phyloP scores from a whole-genome alignment of 2,797 vertebrate genomes.

The Poeciliopsis presidionis region DNA sequence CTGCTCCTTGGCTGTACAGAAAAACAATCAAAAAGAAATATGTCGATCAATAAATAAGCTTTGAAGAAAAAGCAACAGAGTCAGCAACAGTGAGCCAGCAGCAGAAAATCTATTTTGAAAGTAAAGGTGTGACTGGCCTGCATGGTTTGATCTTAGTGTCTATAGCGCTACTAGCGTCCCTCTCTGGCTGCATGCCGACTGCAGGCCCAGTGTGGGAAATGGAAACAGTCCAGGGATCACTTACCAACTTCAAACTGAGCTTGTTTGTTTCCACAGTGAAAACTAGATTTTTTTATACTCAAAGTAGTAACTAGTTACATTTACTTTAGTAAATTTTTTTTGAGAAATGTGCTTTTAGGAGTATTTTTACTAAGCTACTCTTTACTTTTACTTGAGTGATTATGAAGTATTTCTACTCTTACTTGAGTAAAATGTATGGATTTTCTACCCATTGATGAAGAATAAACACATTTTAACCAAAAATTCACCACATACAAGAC shows the following conservation, averaged over 20 bases:
- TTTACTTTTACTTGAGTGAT: too few relatives aligned
- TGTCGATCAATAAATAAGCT: conserved; percentile 30
- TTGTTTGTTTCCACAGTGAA: background rate
- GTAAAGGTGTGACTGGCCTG: conserved; percentile 11
- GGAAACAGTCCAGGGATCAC: background rate
- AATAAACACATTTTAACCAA: too few relatives aligned
- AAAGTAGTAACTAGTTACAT: too few relatives aligned
- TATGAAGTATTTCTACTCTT: too few relatives aligned
- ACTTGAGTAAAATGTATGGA: too few relatives aligned
- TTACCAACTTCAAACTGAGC: background rate
- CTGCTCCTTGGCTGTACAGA: conserved; percentile 91
- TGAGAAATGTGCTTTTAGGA: too few relatives aligned
- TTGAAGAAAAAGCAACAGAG: background rate
- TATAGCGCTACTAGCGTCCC: conserved; percentile 17
- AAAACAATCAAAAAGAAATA: conserved; percentile 53
- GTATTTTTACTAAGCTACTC: too few relatives aligned
- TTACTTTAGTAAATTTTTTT: too few relatives aligned
- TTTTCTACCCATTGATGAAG: too few relatives aligned
- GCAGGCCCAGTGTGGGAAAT: conserved; percentile 4
- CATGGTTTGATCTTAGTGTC: conserved; percentile 9
- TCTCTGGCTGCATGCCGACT: background rate
- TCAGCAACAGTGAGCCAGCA: conserved; percentile 9
- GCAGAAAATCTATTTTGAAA: conserved; percentile 19
- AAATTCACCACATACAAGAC: too few relatives aligned
- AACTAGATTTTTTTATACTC: too few relatives aligned